Base-by-base conservation (phyloP, 2,113 vertebrate genomes). In the Toxotes chatareus region DNA sequence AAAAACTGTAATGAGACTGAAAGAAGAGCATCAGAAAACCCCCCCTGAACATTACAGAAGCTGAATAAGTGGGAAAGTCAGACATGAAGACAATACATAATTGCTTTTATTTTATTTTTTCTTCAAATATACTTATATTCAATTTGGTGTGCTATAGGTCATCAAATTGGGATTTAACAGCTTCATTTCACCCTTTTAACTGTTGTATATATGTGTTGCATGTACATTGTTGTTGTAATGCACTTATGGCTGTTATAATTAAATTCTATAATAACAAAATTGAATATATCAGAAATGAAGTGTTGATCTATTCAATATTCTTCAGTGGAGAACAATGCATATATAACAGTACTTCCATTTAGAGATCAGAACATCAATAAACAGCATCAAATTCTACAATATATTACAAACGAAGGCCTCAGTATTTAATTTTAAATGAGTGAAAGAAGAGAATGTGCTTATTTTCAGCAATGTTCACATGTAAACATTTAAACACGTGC, bases 401-500 rank as follows among this genome's bases (percentile, higher is more conserved):
- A 88, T 70, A 72, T 87, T 85, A 93, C 81, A 93, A 93, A 89
- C 21, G 32, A 94, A 95, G 92, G 93, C 91, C 91, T 90, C 73
- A 5, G 67, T 85, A 88, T 88, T 90, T 82, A 74, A 86, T 84
- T 87, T 88, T 70, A 87, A 89, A 85, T 76, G 65, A 62, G 79
- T 74, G 82, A 91, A 84, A 85, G 82, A 74, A 83, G 80, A 92
- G 78, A 93, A 90, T 90, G 91, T 93, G 93, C 91, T 91, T 85
- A 81, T 88, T 85, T 92, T 92, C 77, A 94, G 91, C 89, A 80
- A 92, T 90, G 90, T 89, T 93, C 80, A 92, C 88, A 91, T 94
- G 95, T 95, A 95, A 96, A 96, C 95, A 93, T 94, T 91, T 88
- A 76, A 79, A 85, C 85, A 92, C 83, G 86, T 92, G 89, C 87